Percentiles rank a stretch among this genome's conserved stretches.
These are phyloP conservation scores for Echinops telfairi DNA, from an alignment of 2,113 vertebrate species.

Conservation along the genomic window DNA sequence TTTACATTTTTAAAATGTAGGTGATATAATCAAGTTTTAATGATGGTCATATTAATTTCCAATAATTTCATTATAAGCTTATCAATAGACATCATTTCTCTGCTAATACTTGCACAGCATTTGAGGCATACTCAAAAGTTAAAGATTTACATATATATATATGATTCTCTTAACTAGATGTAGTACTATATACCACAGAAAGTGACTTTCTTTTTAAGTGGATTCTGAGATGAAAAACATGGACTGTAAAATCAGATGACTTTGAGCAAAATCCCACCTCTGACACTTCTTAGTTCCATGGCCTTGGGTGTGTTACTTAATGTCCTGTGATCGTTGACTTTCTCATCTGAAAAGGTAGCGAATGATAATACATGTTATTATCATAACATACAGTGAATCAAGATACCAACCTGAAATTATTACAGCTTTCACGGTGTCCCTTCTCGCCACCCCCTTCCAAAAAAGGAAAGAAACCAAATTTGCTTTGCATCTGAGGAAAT, in stretches of 20 bases:
- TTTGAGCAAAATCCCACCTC: not conserved
- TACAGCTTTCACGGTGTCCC: not conserved
- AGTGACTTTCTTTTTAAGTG: not conserved
- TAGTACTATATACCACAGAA: not conserved
- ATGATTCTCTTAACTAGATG: not conserved
- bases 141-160: not conserved
- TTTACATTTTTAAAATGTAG: conserved; percentile 18
- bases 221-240: not conserved
- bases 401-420: not conserved
- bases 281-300: not conserved
- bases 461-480: conserved; percentile 30
- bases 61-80: not conserved
- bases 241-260: not conserved
- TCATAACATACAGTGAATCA: not conserved
- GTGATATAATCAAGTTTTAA: not conserved
- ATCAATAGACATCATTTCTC: not conserved
- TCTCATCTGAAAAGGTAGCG: not conserved
- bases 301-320: not conserved
- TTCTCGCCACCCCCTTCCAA: not conserved
- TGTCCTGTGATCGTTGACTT: not conserved
- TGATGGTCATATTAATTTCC: not conserved
- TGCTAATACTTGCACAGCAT: not conserved
- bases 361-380: not conserved
- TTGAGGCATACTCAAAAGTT: not conserved
- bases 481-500: conserved; percentile 42